Base-by-base conservation (phyloP, 2,888 invertebrate genomes). In the Nomada ruficornis region DNA sequence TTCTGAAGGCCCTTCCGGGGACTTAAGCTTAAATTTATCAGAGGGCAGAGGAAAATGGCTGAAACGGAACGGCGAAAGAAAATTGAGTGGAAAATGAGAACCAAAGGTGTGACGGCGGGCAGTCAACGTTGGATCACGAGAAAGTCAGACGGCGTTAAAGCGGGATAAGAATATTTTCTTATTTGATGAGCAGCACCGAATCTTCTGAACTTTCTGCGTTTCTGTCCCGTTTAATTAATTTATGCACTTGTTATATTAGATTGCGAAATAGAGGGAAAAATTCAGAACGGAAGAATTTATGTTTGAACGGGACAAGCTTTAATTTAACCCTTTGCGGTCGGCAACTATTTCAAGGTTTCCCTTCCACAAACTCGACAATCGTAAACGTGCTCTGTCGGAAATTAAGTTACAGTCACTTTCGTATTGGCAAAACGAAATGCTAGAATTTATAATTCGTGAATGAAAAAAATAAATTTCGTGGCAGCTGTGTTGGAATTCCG, bases 81-180 rank as follows among this genome's bases (percentile, higher is more conserved):
- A 71, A 76, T 64, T 47, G 63, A 55, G 15, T 50, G 76, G 57
- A 76, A 64, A 76, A 76, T 64, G 36, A 63, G 50, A 18, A 63
- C 1, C 36, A 55, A 23, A 42, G 23, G 26, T 50, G 63, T 47
- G 63, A 5, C 23, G 36, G 13, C 29, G 42, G 42, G 18, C 26
- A 15, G 29, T 52, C n/a, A 10, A 44, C 60, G 26, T 20, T 26
- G 36, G 54, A 67, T 67, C 29, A 36, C 4, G 47, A 29, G 36
- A 36, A 69, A 75, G 23, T 36, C 13, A 50, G n/a, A 2, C 13
- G 5, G 18, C 18, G 15, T n/a, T 57, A 18, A 36, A 54, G 15
- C 2, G 13, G 20, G 20, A 15, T 26, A 18, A 13, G 44, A 52
- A 57, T 64, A 69, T 64, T 42, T 64, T 55, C 50, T 42, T 36